Evolutionary conservation across 2,797 vertebrate genomes (phyloP).

Genomic region (Danio kyathit): DNA sequence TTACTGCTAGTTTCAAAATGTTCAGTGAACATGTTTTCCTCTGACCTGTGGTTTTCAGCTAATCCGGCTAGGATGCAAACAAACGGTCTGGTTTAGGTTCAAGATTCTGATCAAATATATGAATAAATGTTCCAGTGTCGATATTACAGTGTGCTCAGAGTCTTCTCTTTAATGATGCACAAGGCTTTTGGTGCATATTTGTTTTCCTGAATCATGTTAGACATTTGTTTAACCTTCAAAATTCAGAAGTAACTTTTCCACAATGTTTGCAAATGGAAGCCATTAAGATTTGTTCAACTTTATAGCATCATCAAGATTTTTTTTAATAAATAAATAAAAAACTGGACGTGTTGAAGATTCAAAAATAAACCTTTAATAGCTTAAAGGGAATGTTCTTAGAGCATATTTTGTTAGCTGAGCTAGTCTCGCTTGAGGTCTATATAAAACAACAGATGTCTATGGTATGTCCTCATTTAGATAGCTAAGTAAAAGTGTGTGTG

Average conservation of each 20-base stretch:
- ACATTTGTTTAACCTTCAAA: no score
- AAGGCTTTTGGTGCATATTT: neutral
- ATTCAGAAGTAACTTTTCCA: no score
- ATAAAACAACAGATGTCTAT: conserved; percentile 2
- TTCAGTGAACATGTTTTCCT: neutral
- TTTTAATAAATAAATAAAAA: neutral
- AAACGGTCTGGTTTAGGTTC: no score
- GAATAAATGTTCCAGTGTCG: no score
- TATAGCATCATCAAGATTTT: neutral
- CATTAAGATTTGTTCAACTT: neutral
- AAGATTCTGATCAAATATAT: no score
- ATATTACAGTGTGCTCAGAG: no score
- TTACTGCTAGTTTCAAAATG: neutral
- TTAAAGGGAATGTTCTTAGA: neutral
- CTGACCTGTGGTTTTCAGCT: no score
- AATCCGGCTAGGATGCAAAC: no score
- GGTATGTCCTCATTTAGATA: conserved; percentile 27
- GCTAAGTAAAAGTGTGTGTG: conserved; percentile 49
- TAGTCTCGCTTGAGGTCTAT: conserved; percentile 2
- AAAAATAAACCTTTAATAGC: neutral
- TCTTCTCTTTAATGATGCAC: neutral
- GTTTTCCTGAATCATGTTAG: no score
- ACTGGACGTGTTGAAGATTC: neutral
- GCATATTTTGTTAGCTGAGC: neutral
- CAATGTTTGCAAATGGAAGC: no score